Evolutionary conservation across 2,113 vertebrate genomes (phyloP), one percentile per base, ranked within the genome.

Genomic region (Sinosuthora webbiana): DNA sequence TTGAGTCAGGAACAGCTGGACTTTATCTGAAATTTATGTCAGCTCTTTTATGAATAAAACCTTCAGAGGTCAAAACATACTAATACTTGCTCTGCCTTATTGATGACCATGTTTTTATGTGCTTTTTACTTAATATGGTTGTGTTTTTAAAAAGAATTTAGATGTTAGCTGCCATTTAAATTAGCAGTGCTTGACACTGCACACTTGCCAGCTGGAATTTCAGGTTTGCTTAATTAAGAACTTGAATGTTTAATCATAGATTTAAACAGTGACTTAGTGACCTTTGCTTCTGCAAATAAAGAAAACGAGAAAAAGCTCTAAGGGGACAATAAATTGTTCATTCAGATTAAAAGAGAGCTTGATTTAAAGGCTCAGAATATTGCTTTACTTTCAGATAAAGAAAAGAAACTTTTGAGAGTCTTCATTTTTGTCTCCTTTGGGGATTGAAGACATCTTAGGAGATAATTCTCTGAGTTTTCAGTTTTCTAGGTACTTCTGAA

Each of bases 251-350:
- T 93, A 87, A 62, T 77, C 14, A n/a, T 49, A 71, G 45, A 60
- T 74, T 85, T 92, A 70, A 94, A 83, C 33, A 70, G 39, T 52
- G 70, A 79, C 35, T 88, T 87, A 50, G 57, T 79, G 78, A 83
- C 78, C 63, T 95, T 91, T 92, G 67, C 55, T 93, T 96, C 63
- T 11, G 2, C 39, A 94, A 85, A 87, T 73, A 91, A 83, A 77
- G 63, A 68, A 91, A 88, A 69, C 45, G 12, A 76, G n/a, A 74
- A 88, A 93, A 84, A 89, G 27, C 17, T 23, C n/a, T 53, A 80
- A 88, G 35, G 9, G 42, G 14, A 28, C 22, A 60, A 68, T 87
- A 79, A 87, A 64, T 39, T 35, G 19, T 74, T 37, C 15, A 49
- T 89, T 75, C 41, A 68, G 11, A 30, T 45, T 71, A 16, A 78